A percentile compares a stretch with the other conserved stretches of the same genome.
phyloP scores from a whole-genome alignment of 2,797 vertebrate genomes.

The Buphagus erythrorhynchus region DNA sequence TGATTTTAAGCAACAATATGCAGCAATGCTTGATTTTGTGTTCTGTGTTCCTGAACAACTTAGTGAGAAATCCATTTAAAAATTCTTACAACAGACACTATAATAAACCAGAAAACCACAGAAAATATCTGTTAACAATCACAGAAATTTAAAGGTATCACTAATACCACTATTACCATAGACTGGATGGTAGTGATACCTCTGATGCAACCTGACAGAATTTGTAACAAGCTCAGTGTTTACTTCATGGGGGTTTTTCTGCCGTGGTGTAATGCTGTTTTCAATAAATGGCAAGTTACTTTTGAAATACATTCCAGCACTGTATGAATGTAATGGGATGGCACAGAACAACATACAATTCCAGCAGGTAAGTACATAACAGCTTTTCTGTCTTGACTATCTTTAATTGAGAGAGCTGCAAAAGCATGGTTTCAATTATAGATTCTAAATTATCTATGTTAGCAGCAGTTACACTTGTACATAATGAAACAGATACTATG shows the following conservation, averaged over 20 bases:
- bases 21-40: background rate
- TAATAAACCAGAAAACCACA: background rate
- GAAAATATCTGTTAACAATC: background rate
- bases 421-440: conserved; percentile 60
- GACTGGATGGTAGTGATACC: background rate
- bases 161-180: background rate
- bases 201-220: background rate
- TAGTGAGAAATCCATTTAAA: background rate
- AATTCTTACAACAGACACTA: background rate
- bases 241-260: background rate
- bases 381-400: conserved; percentile 49
- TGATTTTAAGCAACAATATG: background rate
- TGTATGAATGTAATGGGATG: background rate
- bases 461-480: conserved; percentile 51
- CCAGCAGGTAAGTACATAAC: conserved; percentile 56
- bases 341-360: conserved; percentile 12
- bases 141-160: background rate
- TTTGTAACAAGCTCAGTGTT: background rate
- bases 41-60: background rate
- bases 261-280: background rate
- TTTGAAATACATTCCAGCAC: background rate
- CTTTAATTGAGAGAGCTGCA: conserved; percentile 61
- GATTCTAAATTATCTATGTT: conserved; percentile 58
- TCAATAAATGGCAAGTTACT: background rate
- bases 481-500: conserved; percentile 54